These are phyloP conservation scores for Odocoileus hemionus DNA, from an alignment of 2,113 vertebrate species.

Conservation along the genomic window DNA sequence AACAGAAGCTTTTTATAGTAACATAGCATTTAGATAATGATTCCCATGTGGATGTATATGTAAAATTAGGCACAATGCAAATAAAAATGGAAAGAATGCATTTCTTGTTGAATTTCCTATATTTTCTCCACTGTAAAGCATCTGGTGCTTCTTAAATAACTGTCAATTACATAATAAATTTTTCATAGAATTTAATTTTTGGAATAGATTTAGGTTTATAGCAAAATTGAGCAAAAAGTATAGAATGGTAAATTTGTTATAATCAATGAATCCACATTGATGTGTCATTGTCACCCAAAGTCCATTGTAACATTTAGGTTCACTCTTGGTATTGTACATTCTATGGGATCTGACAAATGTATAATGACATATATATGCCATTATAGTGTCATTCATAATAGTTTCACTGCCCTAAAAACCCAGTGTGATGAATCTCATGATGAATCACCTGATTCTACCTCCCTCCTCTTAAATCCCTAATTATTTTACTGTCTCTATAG, in stretches of 20 bases:
- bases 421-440: neutral
- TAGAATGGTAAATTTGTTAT: neutral
- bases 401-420: neutral
- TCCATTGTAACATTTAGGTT: neutral
- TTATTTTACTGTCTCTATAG: neutral
- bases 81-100: neutral
- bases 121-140: neutral
- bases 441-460: neutral
- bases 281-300: neutral
- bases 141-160: neutral
- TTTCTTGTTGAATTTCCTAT: neutral
- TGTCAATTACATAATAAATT: neutral
- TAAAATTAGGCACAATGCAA: neutral
- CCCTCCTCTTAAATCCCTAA: neutral
- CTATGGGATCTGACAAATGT: neutral
- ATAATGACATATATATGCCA: neutral
- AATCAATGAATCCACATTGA: neutral
- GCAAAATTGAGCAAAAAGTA: neutral
- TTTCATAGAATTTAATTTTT: neutral
- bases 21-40: neutral
- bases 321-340: neutral
- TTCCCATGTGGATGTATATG: neutral
- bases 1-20: constrained; percentile 25
- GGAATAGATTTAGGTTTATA: neutral
- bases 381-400: neutral